A percentile compares a stretch with the other conserved stretches of the same genome.
These are phyloP conservation scores for Nesidiocoris tenuis DNA, from an alignment of 2,888 invertebrate species.

Conservation along the genomic window DNA sequence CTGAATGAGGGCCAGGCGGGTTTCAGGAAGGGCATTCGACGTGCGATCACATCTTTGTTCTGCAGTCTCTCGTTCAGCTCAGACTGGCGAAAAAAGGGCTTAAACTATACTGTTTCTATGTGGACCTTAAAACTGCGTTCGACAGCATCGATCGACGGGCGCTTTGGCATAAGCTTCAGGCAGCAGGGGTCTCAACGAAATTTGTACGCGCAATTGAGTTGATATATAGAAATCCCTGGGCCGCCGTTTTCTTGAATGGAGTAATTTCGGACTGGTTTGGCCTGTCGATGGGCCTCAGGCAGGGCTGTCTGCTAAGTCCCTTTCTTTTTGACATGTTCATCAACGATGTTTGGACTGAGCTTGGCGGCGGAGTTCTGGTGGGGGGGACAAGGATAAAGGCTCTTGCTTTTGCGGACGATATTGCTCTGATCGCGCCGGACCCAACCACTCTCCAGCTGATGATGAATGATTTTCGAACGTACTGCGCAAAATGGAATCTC, in stretches of 20 bases:
- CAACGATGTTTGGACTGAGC: neutral
- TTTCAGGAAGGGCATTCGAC: neutral
- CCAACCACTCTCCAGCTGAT: neutral
- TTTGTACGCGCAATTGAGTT: neutral
- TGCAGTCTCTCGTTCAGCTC: neutral
- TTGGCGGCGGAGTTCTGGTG: neutral
- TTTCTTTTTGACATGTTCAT: neutral
- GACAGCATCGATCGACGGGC: neutral
- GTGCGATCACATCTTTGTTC: neutral
- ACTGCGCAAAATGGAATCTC: conserved; percentile 2
- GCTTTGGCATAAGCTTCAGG: neutral
- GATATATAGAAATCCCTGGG: neutral
- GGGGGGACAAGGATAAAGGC: neutral
- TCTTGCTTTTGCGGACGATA: conserved; percentile 1
- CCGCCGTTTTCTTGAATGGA: neutral
- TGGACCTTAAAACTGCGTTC: neutral
- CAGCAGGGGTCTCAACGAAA: neutral
- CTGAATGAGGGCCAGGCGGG: conserved; percentile 11
- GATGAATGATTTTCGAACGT: neutral
- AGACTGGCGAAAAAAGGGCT: neutral
- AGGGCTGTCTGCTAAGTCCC: neutral
- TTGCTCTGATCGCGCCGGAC: neutral
- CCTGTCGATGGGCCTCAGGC: neutral
- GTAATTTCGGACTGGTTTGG: neutral
- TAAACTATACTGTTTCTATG: neutral